Percentiles rank a stretch among this genome's conserved stretches.
Evolutionary conservation across 2,888 invertebrate genomes (phyloP).

Genomic region (Lithophane leautieri): DNA sequence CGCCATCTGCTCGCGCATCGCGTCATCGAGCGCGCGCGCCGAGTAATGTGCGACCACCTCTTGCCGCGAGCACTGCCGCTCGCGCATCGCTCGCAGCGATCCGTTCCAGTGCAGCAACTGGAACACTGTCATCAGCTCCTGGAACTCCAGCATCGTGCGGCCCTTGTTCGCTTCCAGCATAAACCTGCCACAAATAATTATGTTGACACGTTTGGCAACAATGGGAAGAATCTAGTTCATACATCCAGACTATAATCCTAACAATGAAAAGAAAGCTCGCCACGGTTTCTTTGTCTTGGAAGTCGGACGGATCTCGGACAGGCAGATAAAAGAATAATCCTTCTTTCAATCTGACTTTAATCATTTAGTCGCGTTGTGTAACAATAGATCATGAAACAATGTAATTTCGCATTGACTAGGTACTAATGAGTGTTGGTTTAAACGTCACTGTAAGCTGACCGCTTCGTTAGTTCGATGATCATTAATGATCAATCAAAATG

Average conservation of each 20-base stretch:
- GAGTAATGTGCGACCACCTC: slow-evolving; percentile 97
- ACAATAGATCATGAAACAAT: slow-evolving; percentile 50
- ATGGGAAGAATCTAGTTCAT: slow-evolving; percentile 43
- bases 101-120: slow-evolving; percentile 99
- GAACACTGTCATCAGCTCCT: slow-evolving; percentile 99
- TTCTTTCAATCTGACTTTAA: slow-evolving; percentile 45
- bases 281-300: slow-evolving; percentile 54
- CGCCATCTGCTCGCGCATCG: slow-evolving; percentile 99
- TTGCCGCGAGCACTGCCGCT: slow-evolving; percentile 97
- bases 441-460: slow-evolving; percentile 23
- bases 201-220: slow-evolving; percentile 17
- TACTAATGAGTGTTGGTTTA: slow-evolving; percentile 35
- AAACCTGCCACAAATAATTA: slow-evolving; percentile 86
- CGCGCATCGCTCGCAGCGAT: slow-evolving; percentile 98
- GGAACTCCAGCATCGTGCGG: slow-evolving; percentile 98
- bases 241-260: slow-evolving; percentile 27
- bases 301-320: slow-evolving; percentile 47
- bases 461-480: slow-evolving; percentile 29
- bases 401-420: slow-evolving; percentile 29
- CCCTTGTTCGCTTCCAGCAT: slow-evolving; percentile 96
- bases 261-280: slow-evolving; percentile 53
- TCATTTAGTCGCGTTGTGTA: slow-evolving; percentile 30
- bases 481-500: slow-evolving; percentile 26
- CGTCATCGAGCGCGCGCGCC: slow-evolving; percentile 97
- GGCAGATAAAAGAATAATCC: slow-evolving; percentile 59